Evolutionary conservation across 2,888 invertebrate species (phyloP).

Genomic region (Tryphoninae sp.): DNA sequence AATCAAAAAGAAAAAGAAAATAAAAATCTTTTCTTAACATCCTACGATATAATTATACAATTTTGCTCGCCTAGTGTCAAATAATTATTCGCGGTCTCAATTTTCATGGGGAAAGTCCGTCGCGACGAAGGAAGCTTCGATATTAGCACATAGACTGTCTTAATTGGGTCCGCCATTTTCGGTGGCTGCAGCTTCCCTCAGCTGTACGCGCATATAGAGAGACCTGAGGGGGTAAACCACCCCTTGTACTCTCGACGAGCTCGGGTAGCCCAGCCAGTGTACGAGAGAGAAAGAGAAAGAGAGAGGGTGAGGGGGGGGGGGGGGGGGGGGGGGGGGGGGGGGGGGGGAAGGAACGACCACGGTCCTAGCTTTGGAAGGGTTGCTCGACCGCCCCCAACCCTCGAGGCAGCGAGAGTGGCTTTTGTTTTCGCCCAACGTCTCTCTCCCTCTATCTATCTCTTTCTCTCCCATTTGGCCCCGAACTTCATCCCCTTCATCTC

Average conservation of each 20-base stretch:
- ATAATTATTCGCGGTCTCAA: conserved; percentile 14
- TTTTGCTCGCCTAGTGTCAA: background rate
- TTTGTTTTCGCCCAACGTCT: conserved; percentile 79
- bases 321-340: no score
- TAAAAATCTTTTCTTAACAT: background rate
- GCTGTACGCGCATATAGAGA: conserved; percentile 61
- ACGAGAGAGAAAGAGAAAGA: conserved; percentile 46
- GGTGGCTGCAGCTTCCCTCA: conserved; percentile 72
- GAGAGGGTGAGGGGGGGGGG: no score
- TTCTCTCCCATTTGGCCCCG: conserved; percentile 22
- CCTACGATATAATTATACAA: background rate
- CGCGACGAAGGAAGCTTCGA: conserved; percentile 63
- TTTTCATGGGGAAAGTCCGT: conserved; percentile 25
- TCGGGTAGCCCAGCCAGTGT: conserved; percentile 64
- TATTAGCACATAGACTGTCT: conserved; percentile 74
- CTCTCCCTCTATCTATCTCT: conserved; percentile 17
- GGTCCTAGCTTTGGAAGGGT: conserved; percentile 62
- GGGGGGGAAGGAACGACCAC: conserved; percentile 61
- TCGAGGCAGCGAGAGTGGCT: conserved; percentile 76
- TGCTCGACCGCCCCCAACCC: conserved; percentile 71
- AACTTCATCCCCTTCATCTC: conserved; percentile 2
- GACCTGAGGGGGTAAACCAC: conserved; percentile 44
- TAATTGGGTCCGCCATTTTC: conserved; percentile 82
- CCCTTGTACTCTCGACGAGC: conserved; percentile 62
- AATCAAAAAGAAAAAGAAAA: no score